A percentile compares a stretch with the other conserved stretches of the same genome.
Evolutionary conservation across 2,888 invertebrate genomes (phyloP).

Genomic region (Catotricha subobsoleta): DNA sequence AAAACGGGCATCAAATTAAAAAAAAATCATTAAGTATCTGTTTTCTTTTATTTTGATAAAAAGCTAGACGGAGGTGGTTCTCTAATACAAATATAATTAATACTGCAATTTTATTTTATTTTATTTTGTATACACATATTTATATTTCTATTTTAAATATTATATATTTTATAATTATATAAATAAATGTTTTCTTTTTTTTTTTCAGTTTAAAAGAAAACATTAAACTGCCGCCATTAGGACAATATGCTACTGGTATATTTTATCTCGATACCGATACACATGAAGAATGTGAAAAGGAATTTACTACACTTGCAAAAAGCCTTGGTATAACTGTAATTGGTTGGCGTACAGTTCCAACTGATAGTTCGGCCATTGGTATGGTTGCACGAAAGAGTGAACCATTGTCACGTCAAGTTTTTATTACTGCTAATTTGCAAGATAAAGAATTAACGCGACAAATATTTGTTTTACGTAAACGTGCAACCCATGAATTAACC

Average conservation of each 20-base stretch:
- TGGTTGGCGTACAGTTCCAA: conserved; percentile 89
- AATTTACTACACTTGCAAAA: conserved; percentile 63
- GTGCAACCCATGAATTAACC: conserved; percentile 74
- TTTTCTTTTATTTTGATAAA: no score
- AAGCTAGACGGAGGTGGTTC: no score
- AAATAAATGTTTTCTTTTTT: conserved; percentile 10
- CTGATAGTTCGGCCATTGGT: conserved; percentile 70
- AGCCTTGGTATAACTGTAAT: conserved; percentile 66
- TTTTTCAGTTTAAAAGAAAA: conserved; percentile 55
- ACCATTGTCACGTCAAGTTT: conserved; percentile 92
- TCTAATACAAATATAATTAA: no score
- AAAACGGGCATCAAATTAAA: no score
- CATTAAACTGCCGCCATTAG: conserved; percentile 67
- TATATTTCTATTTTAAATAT: not conserved
- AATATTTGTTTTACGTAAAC: conserved; percentile 86
- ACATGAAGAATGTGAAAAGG: conserved; percentile 59
- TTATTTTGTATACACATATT: no score
- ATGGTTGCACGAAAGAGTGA: conserved; percentile 85
- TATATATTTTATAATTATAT: no score
- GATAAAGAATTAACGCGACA: conserved; percentile 33
- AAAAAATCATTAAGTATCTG: no score
- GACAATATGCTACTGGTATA: conserved; percentile 91
- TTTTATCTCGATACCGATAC: conserved; percentile 78
- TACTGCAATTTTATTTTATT: no score
- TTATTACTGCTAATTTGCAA: conserved; percentile 40